phyloP scores from a whole-genome alignment of 2,113 vertebrate species.

The Tinamus guttatus region DNA sequence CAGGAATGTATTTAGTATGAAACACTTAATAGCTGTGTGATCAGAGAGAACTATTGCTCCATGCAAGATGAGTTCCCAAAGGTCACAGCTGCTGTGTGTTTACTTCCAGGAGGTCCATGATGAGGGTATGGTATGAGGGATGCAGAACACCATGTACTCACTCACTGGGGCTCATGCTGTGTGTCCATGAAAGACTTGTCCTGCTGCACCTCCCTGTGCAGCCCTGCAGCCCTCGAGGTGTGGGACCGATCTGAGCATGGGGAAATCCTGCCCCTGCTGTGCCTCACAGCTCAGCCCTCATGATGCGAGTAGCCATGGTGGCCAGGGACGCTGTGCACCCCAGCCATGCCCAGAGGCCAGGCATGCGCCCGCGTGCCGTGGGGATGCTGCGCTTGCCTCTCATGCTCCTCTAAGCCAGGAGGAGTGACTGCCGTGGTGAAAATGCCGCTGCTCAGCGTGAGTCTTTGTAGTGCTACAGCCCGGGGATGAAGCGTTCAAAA shows the following conservation, averaged over 20 bases:
- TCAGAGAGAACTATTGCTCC: not conserved
- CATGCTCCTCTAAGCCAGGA: not conserved
- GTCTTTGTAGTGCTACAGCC: not conserved
- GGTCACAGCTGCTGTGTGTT: slow-evolving; percentile 65
- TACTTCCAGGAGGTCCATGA: slow-evolving; percentile 35
- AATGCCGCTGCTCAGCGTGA: not conserved
- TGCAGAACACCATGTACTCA: not conserved
- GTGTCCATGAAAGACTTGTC: fast-evolving
- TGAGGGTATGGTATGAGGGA: slow-evolving; percentile 14
- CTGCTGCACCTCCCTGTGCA: not conserved
- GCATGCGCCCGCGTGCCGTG: not conserved
- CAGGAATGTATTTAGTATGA: not conserved
- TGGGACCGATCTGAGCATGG: not conserved
- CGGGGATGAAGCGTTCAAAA: not conserved
- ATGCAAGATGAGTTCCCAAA: slow-evolving; percentile 10
- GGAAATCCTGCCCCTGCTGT: not conserved
- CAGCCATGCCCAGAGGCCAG: not conserved
- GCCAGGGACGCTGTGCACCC: fast-evolving
- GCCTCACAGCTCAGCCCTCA: fast-evolving
- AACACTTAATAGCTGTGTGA: not conserved
- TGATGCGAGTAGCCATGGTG: not conserved
- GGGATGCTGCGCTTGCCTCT: not conserved
- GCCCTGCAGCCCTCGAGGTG: not conserved
- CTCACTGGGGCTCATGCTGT: fast-evolving
- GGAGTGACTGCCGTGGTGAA: not conserved